Percentiles rank a stretch among this genome's conserved stretches.
phyloP scores from a whole-genome alignment of 92 coral and sea anemone genomes.

The Zoanthus gigantus region DNA sequence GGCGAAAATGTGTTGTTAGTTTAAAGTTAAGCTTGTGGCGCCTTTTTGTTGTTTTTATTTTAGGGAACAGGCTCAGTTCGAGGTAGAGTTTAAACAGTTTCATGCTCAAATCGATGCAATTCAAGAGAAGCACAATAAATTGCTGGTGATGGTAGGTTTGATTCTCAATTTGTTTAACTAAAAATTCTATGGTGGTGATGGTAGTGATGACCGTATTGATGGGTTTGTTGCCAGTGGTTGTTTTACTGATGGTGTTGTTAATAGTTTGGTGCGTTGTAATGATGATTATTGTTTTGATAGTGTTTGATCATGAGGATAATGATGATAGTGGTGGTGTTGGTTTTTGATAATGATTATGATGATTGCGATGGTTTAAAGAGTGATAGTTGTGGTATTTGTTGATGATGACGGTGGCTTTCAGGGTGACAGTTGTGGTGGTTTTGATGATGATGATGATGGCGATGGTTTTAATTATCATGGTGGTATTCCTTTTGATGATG shows the following conservation, averaged over 20 bases:
- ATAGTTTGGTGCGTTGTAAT: no score
- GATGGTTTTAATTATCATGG: no score
- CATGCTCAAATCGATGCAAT: slow-evolving; percentile 17
- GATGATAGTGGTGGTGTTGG: not conserved
- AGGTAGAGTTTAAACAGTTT: slow-evolving; percentile 32
- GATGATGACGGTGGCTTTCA: not conserved
- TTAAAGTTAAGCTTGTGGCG: not conserved
- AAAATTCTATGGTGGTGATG: not conserved
- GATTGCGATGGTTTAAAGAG: not conserved
- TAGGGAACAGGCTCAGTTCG: slow-evolving; percentile 41
- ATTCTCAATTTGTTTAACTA: not conserved
- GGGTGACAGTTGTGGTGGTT: not conserved
- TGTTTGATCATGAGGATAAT: not conserved
- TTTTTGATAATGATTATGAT: not conserved
- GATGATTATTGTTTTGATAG: not conserved
- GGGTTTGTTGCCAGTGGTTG: not conserved
- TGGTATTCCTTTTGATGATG: not conserved
- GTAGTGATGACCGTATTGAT: not conserved
- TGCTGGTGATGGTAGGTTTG: slow-evolving; percentile 29
- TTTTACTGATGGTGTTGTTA: not conserved
- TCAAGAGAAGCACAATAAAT: slow-evolving; percentile 35
- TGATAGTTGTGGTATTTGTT: not conserved
- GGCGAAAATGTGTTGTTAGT: not conserved
- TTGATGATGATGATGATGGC: not conserved
- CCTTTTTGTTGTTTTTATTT: not conserved